Evolutionary conservation across 2,113 vertebrate genomes (phyloP).

Genomic region (Muscicapa adusta): DNA sequence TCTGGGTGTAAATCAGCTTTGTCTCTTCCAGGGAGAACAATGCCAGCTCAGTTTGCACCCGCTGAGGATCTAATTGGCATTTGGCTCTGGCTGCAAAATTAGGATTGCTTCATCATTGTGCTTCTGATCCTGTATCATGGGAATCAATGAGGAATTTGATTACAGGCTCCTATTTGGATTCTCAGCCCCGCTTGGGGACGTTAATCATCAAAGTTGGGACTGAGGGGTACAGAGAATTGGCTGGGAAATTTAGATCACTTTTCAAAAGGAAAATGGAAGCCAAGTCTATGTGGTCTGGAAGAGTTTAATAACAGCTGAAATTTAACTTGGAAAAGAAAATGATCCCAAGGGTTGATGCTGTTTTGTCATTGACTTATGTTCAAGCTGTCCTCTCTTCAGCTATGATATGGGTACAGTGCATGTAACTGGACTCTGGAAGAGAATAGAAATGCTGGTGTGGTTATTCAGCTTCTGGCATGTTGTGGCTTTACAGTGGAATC

Average conservation of each 20-base stretch:
- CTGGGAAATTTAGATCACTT: conserved; percentile 33
- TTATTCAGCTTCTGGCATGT: not conserved
- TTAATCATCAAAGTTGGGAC: conserved; percentile 46
- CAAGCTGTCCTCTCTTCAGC: not conserved
- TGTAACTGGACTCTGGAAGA: not conserved
- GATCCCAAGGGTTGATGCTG: not conserved
- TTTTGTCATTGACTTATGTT: not conserved
- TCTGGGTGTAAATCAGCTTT: conserved; percentile 11
- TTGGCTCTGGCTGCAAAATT: conserved; percentile 45
- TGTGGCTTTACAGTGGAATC: not conserved
- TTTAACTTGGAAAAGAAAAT: conserved; percentile 42
- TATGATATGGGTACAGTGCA: fast-evolving
- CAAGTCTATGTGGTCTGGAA: not conserved
- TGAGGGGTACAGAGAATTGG: conserved; percentile 21
- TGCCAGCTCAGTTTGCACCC: conserved; percentile 30
- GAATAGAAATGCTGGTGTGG: not conserved
- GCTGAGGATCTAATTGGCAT: conserved; percentile 39
- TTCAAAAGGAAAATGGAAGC: conserved; percentile 44
- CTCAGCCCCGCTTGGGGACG: not conserved
- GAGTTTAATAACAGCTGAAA: conserved; percentile 29
- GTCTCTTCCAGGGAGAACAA: conserved; percentile 24
- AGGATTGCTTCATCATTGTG: conserved; percentile 40
- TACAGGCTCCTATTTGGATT: conserved; percentile 38
- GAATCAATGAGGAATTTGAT: conserved; percentile 56
- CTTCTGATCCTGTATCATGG: conserved; percentile 9